Evolutionary conservation across 2,797 vertebrate genomes (phyloP), one percentile per base, ranked within the genome.

Genomic region (Acridotheres tristis): DNA sequence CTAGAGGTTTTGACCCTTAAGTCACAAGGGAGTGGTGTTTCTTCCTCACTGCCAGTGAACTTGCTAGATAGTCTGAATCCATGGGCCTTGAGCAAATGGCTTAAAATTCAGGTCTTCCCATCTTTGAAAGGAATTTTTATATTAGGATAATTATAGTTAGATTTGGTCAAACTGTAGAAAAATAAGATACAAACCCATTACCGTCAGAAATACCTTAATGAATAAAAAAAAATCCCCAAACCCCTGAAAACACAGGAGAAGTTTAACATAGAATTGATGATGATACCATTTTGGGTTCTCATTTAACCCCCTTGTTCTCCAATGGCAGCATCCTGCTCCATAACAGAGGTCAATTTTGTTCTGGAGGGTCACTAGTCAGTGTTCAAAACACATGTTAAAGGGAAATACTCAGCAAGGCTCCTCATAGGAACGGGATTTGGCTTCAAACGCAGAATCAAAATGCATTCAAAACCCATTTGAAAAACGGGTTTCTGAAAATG

Each of bases 211-310:
- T 77, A 48, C 14, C 16, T 50, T 59, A 58, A 66, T 9, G 27
- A 4, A 34, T 26, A 8, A 40, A 13, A 16, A n/a, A 40, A 14
- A 40, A 40, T 40, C 0, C 1, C 1, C 8, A 40, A 32, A 43
- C 10, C 20, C 40, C 30, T 63, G 65, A 94, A 83, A 16, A 1
- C 15, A 22, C 13, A 53, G 22, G 15, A 66, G 11, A 36, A 1
- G 4, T 25, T 23, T 53, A 42, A 62, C 23, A 21, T 2, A 53
- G 53, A 77, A 85, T 6, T 67, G 26, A 36, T 42, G 7, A 47
- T 55, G 36, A 30, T 14, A 62, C 11, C 26, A 34, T 81, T 88
- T 54, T 68, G 16, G 8, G 16, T 62, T 15, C 13, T 7, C 11
- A 38, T 72, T 84, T 76, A 76, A 71, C 66, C 26, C 42, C 51